These are phyloP conservation scores for Magallana ariakensis DNA, from an alignment of 1,140 invertebrate species.

Conservation along the genomic window DNA sequence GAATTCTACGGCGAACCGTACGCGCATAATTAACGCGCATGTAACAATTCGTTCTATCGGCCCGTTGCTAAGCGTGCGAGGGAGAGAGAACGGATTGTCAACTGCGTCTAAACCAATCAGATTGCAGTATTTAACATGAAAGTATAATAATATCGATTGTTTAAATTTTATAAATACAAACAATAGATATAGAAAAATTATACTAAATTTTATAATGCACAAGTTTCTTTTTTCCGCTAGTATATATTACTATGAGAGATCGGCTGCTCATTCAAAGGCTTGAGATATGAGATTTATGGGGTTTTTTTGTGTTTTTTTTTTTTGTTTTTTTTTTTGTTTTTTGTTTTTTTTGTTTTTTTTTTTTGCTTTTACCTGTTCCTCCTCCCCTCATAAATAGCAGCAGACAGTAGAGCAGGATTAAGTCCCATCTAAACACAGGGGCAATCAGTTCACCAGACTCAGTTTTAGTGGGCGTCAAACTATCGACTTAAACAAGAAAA, in stretches of 20 bases:
- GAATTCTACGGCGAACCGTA: too few species aligned
- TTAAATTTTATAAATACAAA: too few species aligned
- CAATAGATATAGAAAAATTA: too few species aligned
- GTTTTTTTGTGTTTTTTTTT: background rate
- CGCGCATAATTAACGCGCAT: too few species aligned
- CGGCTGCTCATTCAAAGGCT: background rate
- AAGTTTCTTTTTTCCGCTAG: too few species aligned
- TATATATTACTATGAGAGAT: background rate
- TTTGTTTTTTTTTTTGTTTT: background rate
- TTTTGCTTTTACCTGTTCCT: conserved; percentile 80
- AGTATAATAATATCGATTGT: too few species aligned
- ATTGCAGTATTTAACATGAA: too few species aligned
- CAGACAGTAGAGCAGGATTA: conserved; percentile 90
- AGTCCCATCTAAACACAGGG: conserved; percentile 89
- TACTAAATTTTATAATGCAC: too few species aligned
- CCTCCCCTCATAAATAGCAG: conserved; percentile 96
- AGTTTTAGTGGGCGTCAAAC: conserved; percentile 81
- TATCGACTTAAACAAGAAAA: conserved; percentile 85
- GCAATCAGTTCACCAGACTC: conserved; percentile 56
- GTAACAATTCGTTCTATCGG: too few species aligned
- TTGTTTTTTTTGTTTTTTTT: background rate
- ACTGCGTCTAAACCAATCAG: too few species aligned
- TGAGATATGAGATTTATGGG: background rate
- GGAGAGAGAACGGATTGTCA: too few species aligned
- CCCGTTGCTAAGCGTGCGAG: too few species aligned